Evolutionary conservation across 37 sponge, comb jelly and placozoan species (phyloP), one percentile per base, ranked within the genome.

Genomic region (Geodia barretti): DNA sequence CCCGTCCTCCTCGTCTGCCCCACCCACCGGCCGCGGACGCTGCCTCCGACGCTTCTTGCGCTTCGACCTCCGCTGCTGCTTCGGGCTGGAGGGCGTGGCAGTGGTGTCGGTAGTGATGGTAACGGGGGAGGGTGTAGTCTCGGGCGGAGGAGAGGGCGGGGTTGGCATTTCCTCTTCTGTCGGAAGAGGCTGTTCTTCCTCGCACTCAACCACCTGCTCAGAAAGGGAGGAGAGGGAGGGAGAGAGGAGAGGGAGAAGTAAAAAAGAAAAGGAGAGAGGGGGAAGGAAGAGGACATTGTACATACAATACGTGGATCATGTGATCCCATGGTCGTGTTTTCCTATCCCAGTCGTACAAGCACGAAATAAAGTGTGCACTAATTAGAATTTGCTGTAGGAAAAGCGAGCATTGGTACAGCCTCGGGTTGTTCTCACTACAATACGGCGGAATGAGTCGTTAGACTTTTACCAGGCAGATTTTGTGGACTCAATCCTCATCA

Each of bases 151-250:
- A 19, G 29, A 28, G 29, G 30, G 25, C 38, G 70, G 70, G 8
- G 37, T 70, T 14, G 70, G 19, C 38, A 32, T 5, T 20, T 70
- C 70, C 70, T 70, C 70, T 34, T 70, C 70, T 26, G 29, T 7
- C 24, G 25, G 25, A 4, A 31, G 11, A 70, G 70, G 70, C 4
- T 30, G 70, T 35, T 70, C 31, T 4, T 70, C 38, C 8, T 35
- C 70, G 9, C 34, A 24, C 72, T 70, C 30, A 37, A 39, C 24
- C 4, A 28, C 24, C 54, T n/a, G 60, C 68, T 62, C 69, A 2
- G 58, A 42, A 39, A 60, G 87, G n/a, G n/a, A n/a, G 60, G 73
- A 38, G 75, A 17, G 68, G 61, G 39, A 3, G 31, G 81, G 81
- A 54, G 61, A 36, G 7, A 60, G 36, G 72, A 40, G 70, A 33